phyloP scores from a whole-genome alignment of 2,797 vertebrate genomes.

The Pyrocephalus nanus region DNA sequence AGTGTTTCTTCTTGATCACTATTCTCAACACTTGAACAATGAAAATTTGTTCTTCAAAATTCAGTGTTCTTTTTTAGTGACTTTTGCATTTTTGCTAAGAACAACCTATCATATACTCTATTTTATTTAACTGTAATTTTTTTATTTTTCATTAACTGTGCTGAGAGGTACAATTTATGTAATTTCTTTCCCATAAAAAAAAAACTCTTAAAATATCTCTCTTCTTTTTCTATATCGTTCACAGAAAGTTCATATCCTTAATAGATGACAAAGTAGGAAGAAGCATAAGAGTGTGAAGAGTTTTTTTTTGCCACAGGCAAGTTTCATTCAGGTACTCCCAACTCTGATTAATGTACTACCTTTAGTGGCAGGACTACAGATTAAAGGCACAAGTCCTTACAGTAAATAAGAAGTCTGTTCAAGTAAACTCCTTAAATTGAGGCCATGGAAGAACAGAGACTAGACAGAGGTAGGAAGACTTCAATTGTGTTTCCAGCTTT shows the following conservation, averaged over 20 bases:
- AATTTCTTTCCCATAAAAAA: background rate
- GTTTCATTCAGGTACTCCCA: constrained; percentile 4
- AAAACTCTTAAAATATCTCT: background rate
- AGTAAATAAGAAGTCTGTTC: constrained; percentile 11
- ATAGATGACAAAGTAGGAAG: background rate
- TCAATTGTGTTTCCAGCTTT: background rate
- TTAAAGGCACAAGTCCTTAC: constrained; percentile 13
- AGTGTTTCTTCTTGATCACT: background rate
- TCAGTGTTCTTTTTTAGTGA: background rate
- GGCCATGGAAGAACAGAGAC: background rate
- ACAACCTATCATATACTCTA: background rate
- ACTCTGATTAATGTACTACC: background rate
- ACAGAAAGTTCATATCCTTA: background rate
- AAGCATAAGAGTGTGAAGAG: background rate
- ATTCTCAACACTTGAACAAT: background rate
- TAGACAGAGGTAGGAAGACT: background rate
- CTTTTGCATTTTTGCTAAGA: background rate
- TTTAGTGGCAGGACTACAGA: constrained; percentile 2
- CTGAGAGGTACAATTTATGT: background rate
- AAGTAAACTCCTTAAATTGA: constrained; percentile 21
- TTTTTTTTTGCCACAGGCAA: background rate
- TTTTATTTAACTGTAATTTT: background rate
- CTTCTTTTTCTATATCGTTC: background rate
- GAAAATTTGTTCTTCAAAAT: background rate
- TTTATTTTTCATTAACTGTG: background rate